Base-by-base conservation (phyloP, 1,140 invertebrate species). In the Drosophila ogumai region DNA sequence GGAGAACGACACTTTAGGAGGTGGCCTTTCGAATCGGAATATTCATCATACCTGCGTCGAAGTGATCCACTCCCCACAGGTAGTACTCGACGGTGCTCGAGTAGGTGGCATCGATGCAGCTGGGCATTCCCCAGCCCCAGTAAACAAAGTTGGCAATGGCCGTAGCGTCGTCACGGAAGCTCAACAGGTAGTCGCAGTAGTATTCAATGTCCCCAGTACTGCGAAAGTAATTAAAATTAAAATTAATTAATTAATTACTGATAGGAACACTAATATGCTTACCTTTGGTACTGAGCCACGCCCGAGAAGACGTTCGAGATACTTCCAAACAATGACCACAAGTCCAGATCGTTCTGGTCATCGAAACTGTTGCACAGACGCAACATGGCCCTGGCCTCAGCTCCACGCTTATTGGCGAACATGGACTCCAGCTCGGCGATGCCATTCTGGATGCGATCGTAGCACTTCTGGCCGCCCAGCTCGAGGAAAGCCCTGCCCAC, bases 361-460 rank as follows among this genome's bases (percentile, higher is more conserved):
- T 92, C 86, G 19, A 93, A 92, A 47, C 41, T 69, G 61, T 69
- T 66, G 73, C 90, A 92, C 75, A 94, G 69, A 82, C 93, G 79
- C 90, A 94, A 52, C 84, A 87, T 68, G 40, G 58, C 81, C 75
- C 92, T 65, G 74, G 82, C 59, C 66, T 91, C 71, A 25, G 82
- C 61, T 1, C 76, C 38, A 0, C 93, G 92, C 7, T 67, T 71
- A 17, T 76, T 50, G 0, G 56, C n/a, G 87, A 93, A 71, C 87
- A 93, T 64, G 79, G 93, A 40, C 87, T 93, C 69, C 90, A 94
- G 44, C 81, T 93, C 63, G 49, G 93, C 88, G 79, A 96, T 93
- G 50, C 95, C 93, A 85, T 93, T 91, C 73, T 92, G 72, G 50
- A 94, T 94, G 13, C 88, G 93, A 19, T 91, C 50, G 61, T 94